phyloP scores from a whole-genome alignment of 2,797 vertebrate species.

The Enteromius viviparus region DNA sequence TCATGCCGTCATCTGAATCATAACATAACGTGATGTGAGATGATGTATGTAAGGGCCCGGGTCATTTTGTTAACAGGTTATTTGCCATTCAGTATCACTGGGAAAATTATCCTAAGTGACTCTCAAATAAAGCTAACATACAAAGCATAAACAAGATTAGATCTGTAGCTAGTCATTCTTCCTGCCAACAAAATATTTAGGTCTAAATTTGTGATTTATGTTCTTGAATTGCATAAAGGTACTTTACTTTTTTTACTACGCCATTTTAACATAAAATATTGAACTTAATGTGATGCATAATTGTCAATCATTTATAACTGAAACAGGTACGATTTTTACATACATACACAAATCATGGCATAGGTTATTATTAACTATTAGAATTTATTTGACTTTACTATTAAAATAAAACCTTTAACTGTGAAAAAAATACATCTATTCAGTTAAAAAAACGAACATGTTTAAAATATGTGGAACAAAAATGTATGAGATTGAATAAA shows the following conservation, averaged over 20 bases:
- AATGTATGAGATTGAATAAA: not conserved
- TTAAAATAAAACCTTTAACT: not conserved
- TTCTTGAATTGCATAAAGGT: too few relatives aligned
- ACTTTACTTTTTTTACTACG: too few relatives aligned
- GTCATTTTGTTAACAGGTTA: not conserved
- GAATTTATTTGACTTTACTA: not conserved
- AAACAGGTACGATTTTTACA: not conserved
- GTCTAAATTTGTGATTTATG: not conserved
- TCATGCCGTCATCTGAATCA: slow-evolving; percentile 84
- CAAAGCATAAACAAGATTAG: not conserved
- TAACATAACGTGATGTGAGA: not conserved
- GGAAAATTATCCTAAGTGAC: not conserved
- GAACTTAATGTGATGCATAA: not conserved
- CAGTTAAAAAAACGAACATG: not conserved
- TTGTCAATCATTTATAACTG: not conserved
- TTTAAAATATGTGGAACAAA: not conserved
- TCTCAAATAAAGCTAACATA: not conserved
- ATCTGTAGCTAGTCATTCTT: not conserved
- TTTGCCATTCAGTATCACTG: not conserved
- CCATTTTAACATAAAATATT: not conserved
- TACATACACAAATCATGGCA: not conserved
- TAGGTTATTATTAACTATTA: not conserved
- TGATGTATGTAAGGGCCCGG: not conserved
- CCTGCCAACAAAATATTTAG: not conserved
- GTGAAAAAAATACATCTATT: not conserved